phyloP scores from a whole-genome alignment of 1,140 invertebrate species.

The Neodiprion lecontei region DNA sequence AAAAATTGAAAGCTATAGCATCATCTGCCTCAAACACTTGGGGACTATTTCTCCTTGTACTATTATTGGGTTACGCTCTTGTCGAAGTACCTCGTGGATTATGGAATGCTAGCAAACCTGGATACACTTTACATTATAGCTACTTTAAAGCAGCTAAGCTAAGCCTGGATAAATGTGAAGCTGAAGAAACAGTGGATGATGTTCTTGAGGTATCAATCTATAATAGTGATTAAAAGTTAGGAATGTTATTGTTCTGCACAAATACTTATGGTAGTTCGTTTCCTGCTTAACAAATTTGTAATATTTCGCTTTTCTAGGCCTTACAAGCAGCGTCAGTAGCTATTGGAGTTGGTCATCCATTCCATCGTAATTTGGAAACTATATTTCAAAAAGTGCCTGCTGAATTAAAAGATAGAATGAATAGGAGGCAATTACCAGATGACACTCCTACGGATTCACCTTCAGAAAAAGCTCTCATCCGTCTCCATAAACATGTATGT shows the following conservation, averaged over 20 bases:
- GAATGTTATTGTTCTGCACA: too few relatives aligned
- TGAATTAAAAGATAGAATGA: conserved; percentile 77
- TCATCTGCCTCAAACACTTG: conserved; percentile 99
- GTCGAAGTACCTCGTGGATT: conserved; percentile 93
- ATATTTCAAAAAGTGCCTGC: conserved; percentile 88
- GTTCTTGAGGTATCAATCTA: conserved; percentile 79
- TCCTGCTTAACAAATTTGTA: not conserved
- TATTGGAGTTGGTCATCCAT: conserved; percentile 72
- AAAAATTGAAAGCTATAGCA: conserved; percentile 94
- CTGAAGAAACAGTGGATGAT: conserved; percentile 95
- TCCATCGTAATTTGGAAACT: conserved; percentile 79
- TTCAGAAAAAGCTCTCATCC: conserved; percentile 81
- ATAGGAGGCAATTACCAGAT: conserved; percentile 67
- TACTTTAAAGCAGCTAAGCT: conserved; percentile 99
- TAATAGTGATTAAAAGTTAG: conserved; percentile 24
- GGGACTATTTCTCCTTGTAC: conserved; percentile 95
- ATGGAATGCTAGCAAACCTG: conserved; percentile 85
- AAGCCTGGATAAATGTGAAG: conserved; percentile 95
- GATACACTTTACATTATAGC: conserved; percentile 83
- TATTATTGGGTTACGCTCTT: conserved; percentile 95
- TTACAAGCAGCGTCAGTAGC: conserved; percentile 74
- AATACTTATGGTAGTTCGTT: too few relatives aligned
- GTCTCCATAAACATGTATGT: conserved; percentile 77
- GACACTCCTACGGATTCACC: conserved; percentile 75
- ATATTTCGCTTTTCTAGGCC: conserved; percentile 62